Evolutionary conservation across 1,140 invertebrate genomes (phyloP).

Genomic region (Temnothorax curvispinosus): DNA sequence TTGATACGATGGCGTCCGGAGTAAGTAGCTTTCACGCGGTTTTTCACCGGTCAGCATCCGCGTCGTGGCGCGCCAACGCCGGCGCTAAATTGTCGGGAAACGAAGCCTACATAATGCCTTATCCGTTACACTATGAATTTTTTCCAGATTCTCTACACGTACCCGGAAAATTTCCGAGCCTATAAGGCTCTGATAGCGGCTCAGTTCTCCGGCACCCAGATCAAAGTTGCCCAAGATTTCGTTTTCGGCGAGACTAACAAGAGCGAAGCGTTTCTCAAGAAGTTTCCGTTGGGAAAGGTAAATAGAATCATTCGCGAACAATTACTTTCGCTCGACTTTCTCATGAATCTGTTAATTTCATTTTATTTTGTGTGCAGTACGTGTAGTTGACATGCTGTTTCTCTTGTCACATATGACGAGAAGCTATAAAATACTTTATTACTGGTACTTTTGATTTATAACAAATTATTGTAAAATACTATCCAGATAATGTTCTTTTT

Average conservation of each 20-base stretch:
- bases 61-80: slow-evolving; percentile 54
- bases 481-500: not conserved
- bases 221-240: slow-evolving; percentile 94
- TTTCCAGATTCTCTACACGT: slow-evolving; percentile 97
- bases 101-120: not conserved
- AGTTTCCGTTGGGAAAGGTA: slow-evolving; percentile 98
- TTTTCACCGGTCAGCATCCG: slow-evolving; percentile 83
- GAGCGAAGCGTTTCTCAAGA: slow-evolving; percentile 93
- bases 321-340: not conserved
- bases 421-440: not conserved
- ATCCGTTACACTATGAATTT: slow-evolving; percentile 81
- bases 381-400: slow-evolving; percentile 27
- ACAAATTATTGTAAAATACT: not conserved
- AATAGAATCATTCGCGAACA: slow-evolving; percentile 62
- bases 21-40: slow-evolving; percentile 84
- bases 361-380: not conserved
- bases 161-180: slow-evolving; percentile 97
- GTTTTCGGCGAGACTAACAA: slow-evolving; percentile 98
- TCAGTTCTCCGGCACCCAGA: slow-evolving; percentile 95
- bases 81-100: not conserved
- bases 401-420: not conserved
- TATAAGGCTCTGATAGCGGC: slow-evolving; percentile 98
- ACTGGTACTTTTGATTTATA: not conserved
- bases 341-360: not conserved
- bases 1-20: slow-evolving; percentile 86